Conservation (phyloP, 2,797 vertebrate genomes). For the Crocidura indochinensis region DNA sequence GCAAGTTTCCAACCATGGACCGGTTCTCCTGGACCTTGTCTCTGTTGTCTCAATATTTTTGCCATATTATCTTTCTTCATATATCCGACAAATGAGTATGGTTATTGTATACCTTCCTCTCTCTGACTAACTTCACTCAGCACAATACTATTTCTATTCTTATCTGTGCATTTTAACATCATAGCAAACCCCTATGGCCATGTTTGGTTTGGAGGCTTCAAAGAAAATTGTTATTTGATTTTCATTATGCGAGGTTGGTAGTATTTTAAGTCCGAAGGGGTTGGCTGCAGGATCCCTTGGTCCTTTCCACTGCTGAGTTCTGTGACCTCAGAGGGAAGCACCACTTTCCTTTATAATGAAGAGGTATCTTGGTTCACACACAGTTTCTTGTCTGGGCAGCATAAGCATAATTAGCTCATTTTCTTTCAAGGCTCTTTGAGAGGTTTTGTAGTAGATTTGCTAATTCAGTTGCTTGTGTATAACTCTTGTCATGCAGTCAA, state of each 20-base stretch:
- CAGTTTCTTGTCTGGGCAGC: neutral
- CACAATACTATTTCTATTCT: no score
- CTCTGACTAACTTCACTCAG: no score
- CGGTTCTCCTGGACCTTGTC: no score
- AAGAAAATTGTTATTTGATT: neutral
- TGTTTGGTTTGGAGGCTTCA: neutral
- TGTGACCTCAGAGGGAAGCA: neutral
- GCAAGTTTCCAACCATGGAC: no score
- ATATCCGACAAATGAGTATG: no score
- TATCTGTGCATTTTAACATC: neutral
- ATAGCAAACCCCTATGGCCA: rapidly evolving
- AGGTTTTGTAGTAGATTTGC: conserved; percentile 1
- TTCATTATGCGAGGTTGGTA: neutral
- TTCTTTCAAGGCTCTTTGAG: conserved; percentile 13
- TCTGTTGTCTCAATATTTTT: no score
- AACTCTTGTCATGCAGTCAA: conserved; percentile 52
- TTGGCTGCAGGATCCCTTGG: no score
- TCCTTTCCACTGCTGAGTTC: neutral
- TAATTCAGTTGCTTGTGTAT: neutral
- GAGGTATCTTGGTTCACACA: neutral
- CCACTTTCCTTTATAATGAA: neutral
- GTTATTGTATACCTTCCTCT: no score
- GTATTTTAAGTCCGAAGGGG: rapidly evolving
- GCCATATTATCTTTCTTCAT: no score
- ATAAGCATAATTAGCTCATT: neutral